A percentile compares a stretch with the other conserved stretches of the same genome.
phyloP scores from a whole-genome alignment of 53 echinoderm and acorn worm genomes.

The Echinarachnius parma region DNA sequence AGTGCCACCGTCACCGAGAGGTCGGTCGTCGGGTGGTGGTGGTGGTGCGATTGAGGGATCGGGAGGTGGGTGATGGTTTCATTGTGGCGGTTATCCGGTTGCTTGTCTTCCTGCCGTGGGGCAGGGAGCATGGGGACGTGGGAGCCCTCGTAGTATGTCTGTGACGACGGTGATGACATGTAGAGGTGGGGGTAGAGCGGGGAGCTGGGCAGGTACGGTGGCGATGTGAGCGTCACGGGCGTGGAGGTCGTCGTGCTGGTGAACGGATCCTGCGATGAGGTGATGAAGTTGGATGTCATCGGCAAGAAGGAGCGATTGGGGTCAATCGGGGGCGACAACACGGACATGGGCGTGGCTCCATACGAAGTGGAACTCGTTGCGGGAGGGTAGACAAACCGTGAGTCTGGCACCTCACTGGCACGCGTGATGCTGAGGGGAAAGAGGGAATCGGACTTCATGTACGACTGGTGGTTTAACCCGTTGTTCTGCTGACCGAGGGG shows the following conservation, averaged over 20 bases:
- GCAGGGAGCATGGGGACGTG: constrained; percentile 76
- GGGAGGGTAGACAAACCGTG: constrained; percentile 78
- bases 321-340: constrained; percentile 61
- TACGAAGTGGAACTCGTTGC: constrained; percentile 37
- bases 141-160: constrained; percentile 55
- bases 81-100: constrained; percentile 49
- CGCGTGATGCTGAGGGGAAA: constrained; percentile 9
- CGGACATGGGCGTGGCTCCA: constrained; percentile 53
- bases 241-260: constrained; percentile 41
- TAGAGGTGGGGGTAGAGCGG: constrained; percentile 95
- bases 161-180: constrained; percentile 80
- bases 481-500: constrained; percentile 32
- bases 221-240: constrained; percentile 71
- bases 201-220: constrained; percentile 87
- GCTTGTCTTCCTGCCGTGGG: constrained; percentile 53
- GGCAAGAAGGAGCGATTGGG: constrained; percentile 72
- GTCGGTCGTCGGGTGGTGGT: constrained; percentile 45
- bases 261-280: constrained; percentile 70
- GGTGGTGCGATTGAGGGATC: too few species aligned
- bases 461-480: not conserved
- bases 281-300: constrained; percentile 66
- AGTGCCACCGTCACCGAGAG: constrained; percentile 48
- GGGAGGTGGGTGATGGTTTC: constrained; percentile 52
- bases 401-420: constrained; percentile 43
- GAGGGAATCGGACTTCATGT: constrained; percentile 14